phyloP scores from a whole-genome alignment of 1,140 invertebrate genomes.

The Phocides pigmalion region DNA sequence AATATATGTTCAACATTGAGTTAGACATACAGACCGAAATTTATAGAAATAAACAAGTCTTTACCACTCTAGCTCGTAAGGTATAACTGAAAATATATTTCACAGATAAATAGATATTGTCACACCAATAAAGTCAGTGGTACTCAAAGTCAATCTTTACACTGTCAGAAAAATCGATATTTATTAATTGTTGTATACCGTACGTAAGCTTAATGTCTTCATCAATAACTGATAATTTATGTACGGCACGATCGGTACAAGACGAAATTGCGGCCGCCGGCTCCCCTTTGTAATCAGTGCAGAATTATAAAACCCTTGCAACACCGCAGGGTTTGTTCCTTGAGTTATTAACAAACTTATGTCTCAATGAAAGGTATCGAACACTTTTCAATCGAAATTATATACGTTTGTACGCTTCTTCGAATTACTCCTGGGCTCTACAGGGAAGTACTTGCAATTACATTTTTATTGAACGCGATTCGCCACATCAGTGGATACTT shows the following conservation, averaged over 20 bases:
- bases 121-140: constrained; percentile 2
- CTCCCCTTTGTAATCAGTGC: constrained; percentile 81
- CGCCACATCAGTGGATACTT: constrained; percentile 8
- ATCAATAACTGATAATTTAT: constrained; percentile 84
- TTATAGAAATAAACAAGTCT: too few relatives aligned
- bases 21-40: too few relatives aligned
- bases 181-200: constrained; percentile 58
- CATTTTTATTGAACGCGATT: constrained; percentile 24
- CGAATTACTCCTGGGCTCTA: constrained; percentile 13
- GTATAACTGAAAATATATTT: neutral
- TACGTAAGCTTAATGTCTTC: constrained; percentile 77
- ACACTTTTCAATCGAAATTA: constrained; percentile 43
- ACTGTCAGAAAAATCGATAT: constrained; percentile 44
- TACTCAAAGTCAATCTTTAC: constrained; percentile 6
- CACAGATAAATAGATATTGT: neutral
- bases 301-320: constrained; percentile 80
- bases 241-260: constrained; percentile 79
- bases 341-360: constrained; percentile 69
- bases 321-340: constrained; percentile 67
- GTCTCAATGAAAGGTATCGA: constrained; percentile 60
- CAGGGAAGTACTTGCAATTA: constrained; percentile 16
- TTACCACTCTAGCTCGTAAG: neutral
- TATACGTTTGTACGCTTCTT: constrained; percentile 27
- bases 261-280: constrained; percentile 81
- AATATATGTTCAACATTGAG: too few relatives aligned